Evolutionary conservation across 2,888 invertebrate species (phyloP).

Genomic region (Cerceris rybyensis): DNA sequence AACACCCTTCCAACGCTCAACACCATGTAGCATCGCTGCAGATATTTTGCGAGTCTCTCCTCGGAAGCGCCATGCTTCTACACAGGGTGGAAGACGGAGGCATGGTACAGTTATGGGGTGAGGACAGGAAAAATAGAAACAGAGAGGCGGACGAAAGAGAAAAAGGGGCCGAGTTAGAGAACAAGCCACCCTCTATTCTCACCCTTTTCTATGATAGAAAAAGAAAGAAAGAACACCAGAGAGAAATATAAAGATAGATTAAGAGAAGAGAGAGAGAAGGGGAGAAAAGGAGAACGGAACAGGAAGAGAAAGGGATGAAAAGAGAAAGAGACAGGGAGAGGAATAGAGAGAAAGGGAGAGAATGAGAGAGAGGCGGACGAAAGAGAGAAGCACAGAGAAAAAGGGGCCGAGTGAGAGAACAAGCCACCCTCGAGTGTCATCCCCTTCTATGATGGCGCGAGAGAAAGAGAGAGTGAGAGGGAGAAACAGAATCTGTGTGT

Average conservation of each 20-base stretch:
- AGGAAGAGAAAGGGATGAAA: background rate
- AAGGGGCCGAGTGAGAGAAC: conserved; percentile 2
- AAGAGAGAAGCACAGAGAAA: background rate
- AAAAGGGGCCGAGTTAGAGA: conserved; percentile 2
- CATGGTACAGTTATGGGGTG: background rate
- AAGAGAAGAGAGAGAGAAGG: background rate
- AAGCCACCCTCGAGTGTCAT: conserved; percentile 37
- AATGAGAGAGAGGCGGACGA: conserved; percentile 18
- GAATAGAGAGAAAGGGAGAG: background rate
- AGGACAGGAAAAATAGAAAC: background rate
- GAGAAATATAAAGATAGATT: background rate
- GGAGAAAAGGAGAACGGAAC: too few relatives aligned
- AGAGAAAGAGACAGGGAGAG: conserved; percentile 1
- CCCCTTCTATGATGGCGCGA: conserved; percentile 29
- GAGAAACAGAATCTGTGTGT: conserved; percentile 11
- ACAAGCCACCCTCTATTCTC: too few relatives aligned
- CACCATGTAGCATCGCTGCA: conserved; percentile 39
- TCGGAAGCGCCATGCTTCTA: conserved; percentile 68
- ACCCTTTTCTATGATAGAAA: background rate
- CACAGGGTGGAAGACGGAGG: conserved; percentile 18
- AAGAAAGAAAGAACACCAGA: conserved; percentile 3
- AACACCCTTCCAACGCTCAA: conserved; percentile 3
- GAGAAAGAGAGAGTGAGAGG: conserved; percentile 9
- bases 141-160: background rate
- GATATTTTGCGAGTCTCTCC: conserved; percentile 60